Evolutionary conservation across 2,113 vertebrate genomes (phyloP), one percentile per base, ranked within the genome.

Genomic region (Corvus moneduloides): DNA sequence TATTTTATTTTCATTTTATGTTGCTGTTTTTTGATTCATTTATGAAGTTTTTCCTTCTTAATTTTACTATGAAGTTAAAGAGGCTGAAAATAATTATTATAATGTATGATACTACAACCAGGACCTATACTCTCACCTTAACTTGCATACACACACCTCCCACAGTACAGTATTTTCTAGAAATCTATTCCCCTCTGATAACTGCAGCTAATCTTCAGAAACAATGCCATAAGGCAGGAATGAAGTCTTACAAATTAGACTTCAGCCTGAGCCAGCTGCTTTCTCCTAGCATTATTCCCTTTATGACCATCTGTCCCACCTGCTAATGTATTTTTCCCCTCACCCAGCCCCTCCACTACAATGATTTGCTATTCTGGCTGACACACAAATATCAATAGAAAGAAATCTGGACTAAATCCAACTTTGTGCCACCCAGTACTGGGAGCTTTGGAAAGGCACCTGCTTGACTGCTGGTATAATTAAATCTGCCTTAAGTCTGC

Each of bases 261-360:
- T 87, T 75, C 72, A 79, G 72, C 51, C 51, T 56, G 58, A 89
- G 52, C 30, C 87, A 94, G 81, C 86, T 92, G 81, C 48, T 95
- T 82, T 84, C 73, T 73, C 55, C 80, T 44, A 81, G 30, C 64
- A 55, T 85, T 89, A 91, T 64, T 92, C 82, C 52, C 66, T 85
- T 88, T 88, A 83, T 14, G 66, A 64, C 90, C 92, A 96, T 90
- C 94, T 95, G 96, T 91, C 62, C 72, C 84, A 94, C 90, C 88
- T 82, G 77, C 58, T 90, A 69, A 64, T 46, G 32, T 18, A 64
- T 63, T 90, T 75, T 74, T 32, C 62, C 68, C 51, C 54, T 68
- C 48, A 54, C 37, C 54, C 17, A 82, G n/a, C 12, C 39, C 59
- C 72, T 89, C 73, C 44, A 63, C 66, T 35, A 27, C 62, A 89